Conservation (phyloP, 2,797 vertebrate species). For the Onychomys leucogaster region DNA sequence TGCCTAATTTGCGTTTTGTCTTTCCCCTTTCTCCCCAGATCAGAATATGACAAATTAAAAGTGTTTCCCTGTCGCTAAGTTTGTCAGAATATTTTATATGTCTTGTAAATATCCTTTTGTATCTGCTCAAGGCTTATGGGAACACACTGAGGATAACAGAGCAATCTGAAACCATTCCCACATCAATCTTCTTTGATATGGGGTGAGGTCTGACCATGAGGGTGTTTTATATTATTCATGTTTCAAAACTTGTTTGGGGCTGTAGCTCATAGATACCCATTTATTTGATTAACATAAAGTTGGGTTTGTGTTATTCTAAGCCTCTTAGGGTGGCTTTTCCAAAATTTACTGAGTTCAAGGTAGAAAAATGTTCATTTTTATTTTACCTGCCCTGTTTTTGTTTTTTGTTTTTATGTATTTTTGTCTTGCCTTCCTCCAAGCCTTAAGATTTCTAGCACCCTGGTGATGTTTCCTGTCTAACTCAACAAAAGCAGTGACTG, state of each 20-base stretch:
- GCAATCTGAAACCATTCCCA: not conserved
- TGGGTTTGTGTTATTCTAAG: not conserved
- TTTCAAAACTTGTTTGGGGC: not conserved
- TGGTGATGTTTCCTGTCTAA: not conserved
- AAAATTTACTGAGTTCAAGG: slow-evolving; percentile 1
- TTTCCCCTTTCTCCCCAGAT: not conserved
- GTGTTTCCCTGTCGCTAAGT: not conserved
- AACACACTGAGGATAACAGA: not conserved
- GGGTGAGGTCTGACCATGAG: not conserved
- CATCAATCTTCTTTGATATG: not conserved
- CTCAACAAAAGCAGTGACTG: not conserved
- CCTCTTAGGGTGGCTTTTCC: not conserved
- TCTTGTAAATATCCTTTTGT: not conserved
- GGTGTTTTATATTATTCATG: not conserved
- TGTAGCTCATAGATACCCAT: not conserved
- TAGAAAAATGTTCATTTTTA: not conserved
- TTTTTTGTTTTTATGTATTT: slow-evolving; percentile 1
- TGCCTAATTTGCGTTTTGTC: not conserved
- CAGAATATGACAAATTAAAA: not conserved
- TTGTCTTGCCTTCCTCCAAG: not conserved
- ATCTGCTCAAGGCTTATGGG: not conserved
- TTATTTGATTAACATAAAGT: not conserved
- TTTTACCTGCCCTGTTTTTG: not conserved
- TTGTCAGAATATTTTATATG: not conserved
- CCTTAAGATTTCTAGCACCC: not conserved